These are phyloP conservation scores for Cygnus olor DNA, from an alignment of 2,797 vertebrate species.

Conservation along the genomic window DNA sequence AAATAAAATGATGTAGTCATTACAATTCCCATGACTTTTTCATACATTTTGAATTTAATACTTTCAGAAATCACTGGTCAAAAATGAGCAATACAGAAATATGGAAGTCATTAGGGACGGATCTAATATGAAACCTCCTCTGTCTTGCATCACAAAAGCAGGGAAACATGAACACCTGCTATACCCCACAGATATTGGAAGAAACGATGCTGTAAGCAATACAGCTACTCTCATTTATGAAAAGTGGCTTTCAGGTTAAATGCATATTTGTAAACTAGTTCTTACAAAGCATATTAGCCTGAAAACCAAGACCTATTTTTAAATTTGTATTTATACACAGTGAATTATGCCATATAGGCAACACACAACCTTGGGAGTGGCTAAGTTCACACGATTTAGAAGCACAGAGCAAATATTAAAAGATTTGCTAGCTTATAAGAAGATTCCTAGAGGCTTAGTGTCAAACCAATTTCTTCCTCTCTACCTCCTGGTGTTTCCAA, in stretches of 20 bases:
- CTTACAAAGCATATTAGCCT: not conserved
- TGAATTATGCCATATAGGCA: not conserved
- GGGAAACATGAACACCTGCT: not conserved
- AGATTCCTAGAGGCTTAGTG: not conserved
- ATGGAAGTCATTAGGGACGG: not conserved
- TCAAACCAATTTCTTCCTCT: not conserved
- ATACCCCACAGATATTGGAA: fast-evolving
- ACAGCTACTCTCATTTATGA: not conserved
- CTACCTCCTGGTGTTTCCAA: not conserved
- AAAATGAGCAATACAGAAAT: not conserved
- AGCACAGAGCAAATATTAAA: fast-evolving
- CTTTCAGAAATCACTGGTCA: not conserved
- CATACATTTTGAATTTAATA: not conserved
- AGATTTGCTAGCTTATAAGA: not conserved
- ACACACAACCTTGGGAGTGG: fast-evolving
- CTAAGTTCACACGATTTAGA: not conserved
- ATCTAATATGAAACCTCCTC: not conserved
- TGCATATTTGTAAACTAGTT: not conserved
- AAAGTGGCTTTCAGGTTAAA: not conserved
- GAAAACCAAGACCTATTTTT: not conserved
- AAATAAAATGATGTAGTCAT: not conserved
- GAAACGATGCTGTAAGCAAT: not conserved
- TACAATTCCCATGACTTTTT: not conserved
- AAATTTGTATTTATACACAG: not conserved
- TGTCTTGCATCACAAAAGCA: not conserved